Evolutionary conservation across 2,888 invertebrate genomes (phyloP).

Genomic region (Campoplex capitator): DNA sequence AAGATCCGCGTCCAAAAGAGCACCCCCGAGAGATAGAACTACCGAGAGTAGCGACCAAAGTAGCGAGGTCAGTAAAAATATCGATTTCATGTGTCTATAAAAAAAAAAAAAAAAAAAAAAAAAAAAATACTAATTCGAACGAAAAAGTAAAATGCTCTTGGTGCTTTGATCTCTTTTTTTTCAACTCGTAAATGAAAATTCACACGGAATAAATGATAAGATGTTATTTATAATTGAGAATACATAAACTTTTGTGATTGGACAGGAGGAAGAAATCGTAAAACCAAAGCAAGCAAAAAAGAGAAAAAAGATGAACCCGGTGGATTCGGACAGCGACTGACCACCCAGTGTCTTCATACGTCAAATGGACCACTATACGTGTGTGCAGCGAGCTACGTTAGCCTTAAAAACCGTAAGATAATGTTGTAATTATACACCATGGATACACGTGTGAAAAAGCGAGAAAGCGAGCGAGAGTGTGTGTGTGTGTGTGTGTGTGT

Average conservation of each 20-base stretch:
- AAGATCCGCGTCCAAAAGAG: conserved; percentile 79
- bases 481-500: neutral
- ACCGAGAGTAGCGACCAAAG: conserved; percentile 89
- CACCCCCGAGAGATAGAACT: conserved; percentile 79
- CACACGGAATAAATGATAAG: too few relatives aligned
- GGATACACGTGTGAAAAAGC: conserved; percentile 57
- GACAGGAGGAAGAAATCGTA: conserved; percentile 94
- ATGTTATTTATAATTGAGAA: neutral
- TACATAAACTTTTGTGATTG: conserved; percentile 75
- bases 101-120: neutral
- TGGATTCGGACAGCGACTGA: conserved; percentile 97
- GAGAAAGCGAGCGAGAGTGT: conserved; percentile 15
- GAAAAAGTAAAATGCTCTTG: too few relatives aligned
- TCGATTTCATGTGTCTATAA: neutral
- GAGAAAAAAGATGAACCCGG: conserved; percentile 91
- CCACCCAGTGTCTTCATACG: conserved; percentile 84
- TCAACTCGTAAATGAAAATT: neutral
- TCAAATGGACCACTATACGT: conserved; percentile 82
- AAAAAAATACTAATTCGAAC: conserved; percentile 32
- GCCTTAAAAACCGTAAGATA: conserved; percentile 83
- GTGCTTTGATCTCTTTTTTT: too few relatives aligned
- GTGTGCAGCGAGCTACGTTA: conserved; percentile 82
- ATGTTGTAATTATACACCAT: conserved; percentile 75
- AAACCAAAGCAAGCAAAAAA: conserved; percentile 96
- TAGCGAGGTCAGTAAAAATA: conserved; percentile 88